Evolutionary conservation across 2,113 vertebrate species (phyloP), one percentile per base, ranked within the genome.

Genomic region (Thermophis baileyi): DNA sequence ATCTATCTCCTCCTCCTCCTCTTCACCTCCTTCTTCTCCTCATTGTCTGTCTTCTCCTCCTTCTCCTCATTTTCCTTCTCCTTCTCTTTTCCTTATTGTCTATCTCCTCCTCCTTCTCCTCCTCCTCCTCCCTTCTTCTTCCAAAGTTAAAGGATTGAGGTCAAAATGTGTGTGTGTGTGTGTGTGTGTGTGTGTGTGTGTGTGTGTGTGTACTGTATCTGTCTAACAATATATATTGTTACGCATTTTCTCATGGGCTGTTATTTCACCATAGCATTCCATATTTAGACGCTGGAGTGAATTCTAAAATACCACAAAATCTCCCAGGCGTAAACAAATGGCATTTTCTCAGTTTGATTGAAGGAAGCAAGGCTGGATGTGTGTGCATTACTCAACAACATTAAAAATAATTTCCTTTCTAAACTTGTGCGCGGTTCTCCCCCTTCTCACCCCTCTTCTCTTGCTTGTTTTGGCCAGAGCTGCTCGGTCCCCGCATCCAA

Each of bases 341-440:
- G 60, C 91, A 94, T 97, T 96, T 96, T 95, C 95, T 96, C 96
- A 95, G 93, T 95, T 96, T 95, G 95, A 96, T 92, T 95, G 95
- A 95, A 93, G 95, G 95, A 94, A 96, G 93, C 86, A n/a, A 96
- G 96, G 94, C 47, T 96, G 95, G 95, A 94, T 95, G 96, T 95
- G 35, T 9, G 18, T 0, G 95, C 95, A 93, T 97, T 97, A 96
- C 96, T 96, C 95, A 97, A 96, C 94, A 69, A 94, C 1, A 3
- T 81, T 81, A 81, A 81, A 81, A 97, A 97, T 96, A 97, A 95
- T 95, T 95, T 94, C 50, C 93, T 96, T 74, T 95, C 95, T 95
- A 95, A 96, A 96, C 35, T 81, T 44, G 35, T 44, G 74, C 35
- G 0, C 18, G 0, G 3, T 81, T 81, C 25, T 25, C 1, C 85